These are phyloP conservation scores for Stenotaenia linearis DNA, from an alignment of 2,888 invertebrate species.

Conservation along the genomic window DNA sequence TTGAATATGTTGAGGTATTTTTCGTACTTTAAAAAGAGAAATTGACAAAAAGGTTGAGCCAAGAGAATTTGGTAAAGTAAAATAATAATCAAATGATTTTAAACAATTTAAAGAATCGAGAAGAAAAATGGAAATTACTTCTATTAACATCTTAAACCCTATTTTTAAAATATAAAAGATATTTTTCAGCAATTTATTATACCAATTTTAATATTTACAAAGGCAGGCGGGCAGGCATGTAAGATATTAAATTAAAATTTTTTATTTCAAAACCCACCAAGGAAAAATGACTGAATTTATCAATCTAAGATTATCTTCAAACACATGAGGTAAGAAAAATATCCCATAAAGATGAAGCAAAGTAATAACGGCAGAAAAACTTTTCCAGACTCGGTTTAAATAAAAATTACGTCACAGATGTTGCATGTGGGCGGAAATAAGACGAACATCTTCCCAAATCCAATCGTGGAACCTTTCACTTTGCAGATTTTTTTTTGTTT, in stretches of 20 bases:
- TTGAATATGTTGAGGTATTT: neutral
- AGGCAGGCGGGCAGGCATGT: neutral
- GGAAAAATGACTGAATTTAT: neutral
- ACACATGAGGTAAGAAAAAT: neutral
- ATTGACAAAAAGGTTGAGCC: neutral
- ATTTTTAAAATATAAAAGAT: neutral
- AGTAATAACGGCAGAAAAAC: neutral
- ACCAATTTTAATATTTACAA: neutral
- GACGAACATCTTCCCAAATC: neutral
- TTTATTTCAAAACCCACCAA: neutral
- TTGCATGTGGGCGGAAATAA: neutral
- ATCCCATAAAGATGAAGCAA: neutral
- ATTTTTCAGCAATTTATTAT: neutral
- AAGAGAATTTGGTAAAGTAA: neutral
- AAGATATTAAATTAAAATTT: neutral
- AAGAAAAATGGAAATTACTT: neutral
- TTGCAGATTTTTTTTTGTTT: neutral
- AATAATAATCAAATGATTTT: neutral
- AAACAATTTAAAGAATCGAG: neutral
- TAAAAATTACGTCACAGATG: neutral
- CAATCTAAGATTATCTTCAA: neutral
- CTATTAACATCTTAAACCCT: neutral
- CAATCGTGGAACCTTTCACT: neutral
- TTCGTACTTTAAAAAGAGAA: neutral
- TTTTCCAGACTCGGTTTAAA: neutral